Evolutionary conservation across 2,113 vertebrate genomes (phyloP).

Genomic region (Fulica atra): DNA sequence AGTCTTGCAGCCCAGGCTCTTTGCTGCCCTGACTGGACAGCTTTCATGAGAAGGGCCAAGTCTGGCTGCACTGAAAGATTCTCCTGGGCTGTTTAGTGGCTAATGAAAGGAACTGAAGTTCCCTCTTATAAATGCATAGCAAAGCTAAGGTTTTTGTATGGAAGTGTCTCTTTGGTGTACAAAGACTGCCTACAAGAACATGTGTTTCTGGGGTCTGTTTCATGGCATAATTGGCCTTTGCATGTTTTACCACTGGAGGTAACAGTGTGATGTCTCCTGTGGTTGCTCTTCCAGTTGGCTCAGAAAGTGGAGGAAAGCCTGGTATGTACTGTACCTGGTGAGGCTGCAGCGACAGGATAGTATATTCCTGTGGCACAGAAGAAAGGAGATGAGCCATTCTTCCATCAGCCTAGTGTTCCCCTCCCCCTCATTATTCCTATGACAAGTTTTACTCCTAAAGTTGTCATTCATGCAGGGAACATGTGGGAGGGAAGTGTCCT

Average conservation of each 20-base stretch:
- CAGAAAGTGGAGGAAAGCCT: neutral
- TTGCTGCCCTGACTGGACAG: neutral
- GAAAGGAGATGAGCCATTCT: neutral
- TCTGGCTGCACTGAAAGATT: neutral
- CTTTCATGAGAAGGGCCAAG: neutral
- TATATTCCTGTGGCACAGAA: neutral
- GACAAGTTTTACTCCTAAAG: neutral
- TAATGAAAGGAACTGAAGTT: neutral
- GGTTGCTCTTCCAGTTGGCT: neutral
- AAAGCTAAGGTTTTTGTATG: neutral
- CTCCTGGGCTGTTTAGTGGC: neutral
- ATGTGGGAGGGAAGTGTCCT: neutral
- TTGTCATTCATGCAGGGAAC: neutral
- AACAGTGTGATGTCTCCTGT: neutral
- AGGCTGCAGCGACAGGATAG: neutral
- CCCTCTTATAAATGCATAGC: neutral
- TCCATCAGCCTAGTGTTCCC: neutral
- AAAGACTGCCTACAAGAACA: neutral
- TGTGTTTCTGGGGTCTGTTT: neutral
- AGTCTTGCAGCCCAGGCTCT: neutral
- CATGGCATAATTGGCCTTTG: neutral
- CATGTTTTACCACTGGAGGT: neutral
- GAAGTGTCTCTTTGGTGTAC: neutral
- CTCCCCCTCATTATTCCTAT: neutral
- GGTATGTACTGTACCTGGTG: neutral